Evolutionary conservation across 2,113 vertebrate genomes (phyloP).

Genomic region (Orientallactaga bullata): DNA sequence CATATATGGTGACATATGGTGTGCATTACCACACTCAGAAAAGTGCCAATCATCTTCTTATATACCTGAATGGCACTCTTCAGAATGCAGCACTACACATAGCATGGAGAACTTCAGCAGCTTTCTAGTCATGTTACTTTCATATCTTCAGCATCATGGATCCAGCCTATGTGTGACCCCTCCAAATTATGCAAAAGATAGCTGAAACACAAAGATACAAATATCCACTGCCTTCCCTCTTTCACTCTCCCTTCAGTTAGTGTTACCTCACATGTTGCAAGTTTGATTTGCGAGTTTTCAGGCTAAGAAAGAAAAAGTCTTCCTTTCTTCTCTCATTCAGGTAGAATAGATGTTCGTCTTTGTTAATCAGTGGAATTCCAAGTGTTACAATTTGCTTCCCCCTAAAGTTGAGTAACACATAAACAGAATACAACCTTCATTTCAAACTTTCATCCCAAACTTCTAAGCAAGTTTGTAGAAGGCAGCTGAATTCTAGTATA

Average conservation of each 20-base stretch:
- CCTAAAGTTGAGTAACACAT: neutral
- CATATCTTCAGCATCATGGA: neutral
- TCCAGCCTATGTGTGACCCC: neutral
- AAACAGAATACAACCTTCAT: neutral
- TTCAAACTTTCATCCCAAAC: neutral
- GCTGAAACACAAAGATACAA: neutral
- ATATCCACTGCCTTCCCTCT: neutral
- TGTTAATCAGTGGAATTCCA: conserved; percentile 8
- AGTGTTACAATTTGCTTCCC: neutral
- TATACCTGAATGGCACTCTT: conserved; percentile 2
- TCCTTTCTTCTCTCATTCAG: neutral
- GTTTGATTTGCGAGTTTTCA: neutral
- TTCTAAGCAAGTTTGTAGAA: neutral
- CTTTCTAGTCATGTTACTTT: neutral
- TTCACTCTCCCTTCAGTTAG: neutral
- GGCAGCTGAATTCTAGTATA: neutral
- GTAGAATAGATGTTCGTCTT: neutral
- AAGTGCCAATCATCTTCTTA: conserved; percentile 53
- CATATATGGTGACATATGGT: neutral
- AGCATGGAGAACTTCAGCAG: neutral
- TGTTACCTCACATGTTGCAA: neutral
- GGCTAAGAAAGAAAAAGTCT: neutral
- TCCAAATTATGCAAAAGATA: neutral
- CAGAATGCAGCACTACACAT: conserved; percentile 57
- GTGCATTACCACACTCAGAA: conserved; percentile 62